Percentiles rank a stretch among this genome's conserved stretches.
Conservation (phyloP, 2,797 vertebrate species). For the Lemur catta region DNA sequence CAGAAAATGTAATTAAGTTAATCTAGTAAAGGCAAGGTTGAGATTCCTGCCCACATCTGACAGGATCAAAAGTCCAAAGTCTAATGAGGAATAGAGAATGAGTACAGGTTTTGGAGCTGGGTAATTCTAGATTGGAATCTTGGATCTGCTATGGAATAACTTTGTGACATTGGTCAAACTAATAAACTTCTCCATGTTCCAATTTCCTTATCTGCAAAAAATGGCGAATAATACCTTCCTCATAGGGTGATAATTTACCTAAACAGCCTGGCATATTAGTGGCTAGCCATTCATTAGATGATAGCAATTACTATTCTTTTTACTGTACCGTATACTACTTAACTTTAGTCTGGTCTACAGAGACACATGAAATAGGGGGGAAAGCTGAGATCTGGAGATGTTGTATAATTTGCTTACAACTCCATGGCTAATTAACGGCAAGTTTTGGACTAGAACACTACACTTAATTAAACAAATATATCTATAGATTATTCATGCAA, state of each 20-base stretch:
- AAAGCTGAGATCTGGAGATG: background rate
- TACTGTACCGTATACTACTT: background rate
- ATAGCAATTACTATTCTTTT: background rate
- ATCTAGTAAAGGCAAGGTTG: background rate
- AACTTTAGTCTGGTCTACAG: background rate
- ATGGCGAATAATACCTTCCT: background rate
- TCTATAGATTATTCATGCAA: background rate
- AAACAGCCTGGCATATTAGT: background rate
- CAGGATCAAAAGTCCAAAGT: background rate
- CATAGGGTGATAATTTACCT: background rate
- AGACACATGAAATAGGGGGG: background rate
- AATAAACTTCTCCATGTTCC: background rate
- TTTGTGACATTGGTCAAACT: background rate
- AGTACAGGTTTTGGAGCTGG: background rate
- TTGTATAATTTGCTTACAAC: background rate
- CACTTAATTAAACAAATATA: background rate
- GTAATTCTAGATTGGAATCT: background rate
- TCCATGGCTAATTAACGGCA: background rate
- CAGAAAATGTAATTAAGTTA: constrained; percentile 14
- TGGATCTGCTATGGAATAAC: background rate
- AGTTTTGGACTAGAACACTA: background rate
- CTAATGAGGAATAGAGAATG: background rate
- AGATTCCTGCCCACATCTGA: background rate
- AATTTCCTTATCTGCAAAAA: constrained; percentile 3
- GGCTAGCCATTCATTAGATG: background rate